Evolutionary conservation across 1,140 invertebrate genomes (phyloP).

Genomic region (Drosophila tani): DNA sequence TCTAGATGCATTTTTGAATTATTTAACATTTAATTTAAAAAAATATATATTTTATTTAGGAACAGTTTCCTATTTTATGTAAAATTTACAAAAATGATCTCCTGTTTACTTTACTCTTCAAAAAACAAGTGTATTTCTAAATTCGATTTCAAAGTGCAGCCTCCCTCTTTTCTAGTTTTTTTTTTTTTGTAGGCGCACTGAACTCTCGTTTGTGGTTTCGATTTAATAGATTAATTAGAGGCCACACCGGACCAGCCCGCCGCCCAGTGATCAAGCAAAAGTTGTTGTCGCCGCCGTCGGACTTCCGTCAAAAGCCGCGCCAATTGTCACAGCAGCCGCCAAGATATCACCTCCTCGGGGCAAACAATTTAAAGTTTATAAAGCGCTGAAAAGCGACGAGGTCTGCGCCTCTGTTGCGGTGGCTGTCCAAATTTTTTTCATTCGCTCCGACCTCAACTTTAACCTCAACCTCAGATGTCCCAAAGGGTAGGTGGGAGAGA

Average conservation of each 20-base stretch:
- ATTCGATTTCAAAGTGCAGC: background rate
- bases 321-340: conserved; percentile 23
- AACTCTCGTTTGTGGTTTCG: conserved; percentile 61
- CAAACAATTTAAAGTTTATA: conserved; percentile 46
- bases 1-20: rapidly evolving
- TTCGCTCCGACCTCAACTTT: conserved; percentile 29
- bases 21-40: background rate
- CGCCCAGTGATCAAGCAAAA: conserved; percentile 82
- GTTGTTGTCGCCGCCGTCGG: conserved; percentile 57
- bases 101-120: background rate
- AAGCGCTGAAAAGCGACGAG: conserved; percentile 27
- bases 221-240: conserved; percentile 84
- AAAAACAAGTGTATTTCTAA: background rate
- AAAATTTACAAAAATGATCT: too few species aligned
- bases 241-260: conserved; percentile 47
- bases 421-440: conserved; percentile 23
- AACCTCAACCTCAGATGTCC: conserved; percentile 47
- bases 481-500: conserved; percentile 8
- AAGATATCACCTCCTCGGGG: conserved; percentile 10
- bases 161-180: conserved; percentile 15
- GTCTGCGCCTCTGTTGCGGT: conserved; percentile 24
- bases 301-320: conserved; percentile 72
- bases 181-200: conserved; percentile 49
- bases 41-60: too few species aligned
- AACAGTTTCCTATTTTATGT: too few species aligned